These are phyloP conservation scores for Athalia circularis DNA, from an alignment of 2,888 invertebrate species.

Conservation along the genomic window DNA sequence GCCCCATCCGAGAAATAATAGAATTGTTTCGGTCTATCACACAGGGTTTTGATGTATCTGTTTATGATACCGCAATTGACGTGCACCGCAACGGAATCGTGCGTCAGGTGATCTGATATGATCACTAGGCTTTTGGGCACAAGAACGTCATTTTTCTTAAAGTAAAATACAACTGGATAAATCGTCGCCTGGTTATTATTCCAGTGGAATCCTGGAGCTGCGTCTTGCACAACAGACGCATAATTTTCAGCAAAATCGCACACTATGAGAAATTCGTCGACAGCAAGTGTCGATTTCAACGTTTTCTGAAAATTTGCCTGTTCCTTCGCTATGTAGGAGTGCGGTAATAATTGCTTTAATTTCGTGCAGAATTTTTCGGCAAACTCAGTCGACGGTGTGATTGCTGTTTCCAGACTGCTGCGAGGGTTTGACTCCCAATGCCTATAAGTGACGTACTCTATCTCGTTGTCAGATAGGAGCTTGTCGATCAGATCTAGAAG, in stretches of 20 bases:
- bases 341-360: background rate
- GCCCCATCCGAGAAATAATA: conserved; percentile 15
- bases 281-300: background rate
- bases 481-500: background rate
- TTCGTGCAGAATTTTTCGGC: background rate
- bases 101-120: conserved; percentile 53
- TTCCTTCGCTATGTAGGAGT: background rate
- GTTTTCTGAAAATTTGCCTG: background rate
- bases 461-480: background rate
- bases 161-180: conserved; percentile 51
- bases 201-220: conserved; percentile 52
- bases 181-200: conserved; percentile 47
- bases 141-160: conserved; percentile 45
- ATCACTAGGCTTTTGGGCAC: conserved; percentile 51
- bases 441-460: background rate
- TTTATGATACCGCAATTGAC: conserved; percentile 45
- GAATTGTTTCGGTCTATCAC: background rate
- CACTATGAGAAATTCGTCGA: background rate
- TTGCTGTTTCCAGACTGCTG: background rate
- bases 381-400: background rate
- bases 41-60: conserved; percentile 2
- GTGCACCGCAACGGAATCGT: conserved; percentile 52
- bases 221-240: conserved; percentile 48
- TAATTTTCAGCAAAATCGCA: conserved; percentile 8
- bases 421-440: conserved; percentile 3